Percentiles rank a stretch among this genome's conserved stretches.
These are phyloP conservation scores for Sebastiscus tertius DNA, from an alignment of 2,797 vertebrate species.

Conservation along the genomic window DNA sequence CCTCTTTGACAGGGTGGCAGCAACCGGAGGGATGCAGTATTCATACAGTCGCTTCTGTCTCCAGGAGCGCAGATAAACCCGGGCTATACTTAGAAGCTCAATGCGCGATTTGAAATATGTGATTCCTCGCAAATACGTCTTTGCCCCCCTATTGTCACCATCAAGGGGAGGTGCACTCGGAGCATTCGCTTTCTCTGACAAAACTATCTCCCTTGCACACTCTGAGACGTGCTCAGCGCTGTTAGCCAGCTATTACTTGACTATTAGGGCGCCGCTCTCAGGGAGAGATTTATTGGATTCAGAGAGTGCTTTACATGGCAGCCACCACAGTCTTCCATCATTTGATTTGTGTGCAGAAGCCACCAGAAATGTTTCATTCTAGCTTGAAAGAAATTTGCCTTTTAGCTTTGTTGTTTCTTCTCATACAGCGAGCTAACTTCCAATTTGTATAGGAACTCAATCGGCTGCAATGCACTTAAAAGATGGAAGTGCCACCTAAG, in stretches of 20 bases:
- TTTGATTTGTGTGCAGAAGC: constrained; percentile 40
- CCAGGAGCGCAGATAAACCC: constrained; percentile 69
- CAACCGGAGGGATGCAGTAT: constrained; percentile 76
- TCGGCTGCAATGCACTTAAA: not conserved
- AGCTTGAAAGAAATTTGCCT: constrained; percentile 5
- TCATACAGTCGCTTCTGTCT: constrained; percentile 72
- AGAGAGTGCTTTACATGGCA: constrained; percentile 44
- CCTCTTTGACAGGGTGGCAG: constrained; percentile 74
- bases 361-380: constrained; percentile 29
- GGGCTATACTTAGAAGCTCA: constrained; percentile 76
- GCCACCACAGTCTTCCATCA: constrained; percentile 33
- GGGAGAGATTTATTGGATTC: constrained; percentile 59
- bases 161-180: constrained; percentile 43
- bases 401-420: constrained; percentile 10
- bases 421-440: not conserved
- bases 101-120: constrained; percentile 70
- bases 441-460: not conserved
- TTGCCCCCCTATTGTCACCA: constrained; percentile 59
- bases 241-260: constrained; percentile 64
- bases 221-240: constrained; percentile 56
- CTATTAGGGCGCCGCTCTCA: constrained; percentile 47
- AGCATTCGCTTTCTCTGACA: constrained; percentile 51
- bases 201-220: constrained; percentile 58
- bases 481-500: not conserved
- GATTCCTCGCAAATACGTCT: constrained; percentile 61